These are phyloP conservation scores for Mareca strepera DNA, from an alignment of 2,797 vertebrate genomes.

Conservation along the genomic window DNA sequence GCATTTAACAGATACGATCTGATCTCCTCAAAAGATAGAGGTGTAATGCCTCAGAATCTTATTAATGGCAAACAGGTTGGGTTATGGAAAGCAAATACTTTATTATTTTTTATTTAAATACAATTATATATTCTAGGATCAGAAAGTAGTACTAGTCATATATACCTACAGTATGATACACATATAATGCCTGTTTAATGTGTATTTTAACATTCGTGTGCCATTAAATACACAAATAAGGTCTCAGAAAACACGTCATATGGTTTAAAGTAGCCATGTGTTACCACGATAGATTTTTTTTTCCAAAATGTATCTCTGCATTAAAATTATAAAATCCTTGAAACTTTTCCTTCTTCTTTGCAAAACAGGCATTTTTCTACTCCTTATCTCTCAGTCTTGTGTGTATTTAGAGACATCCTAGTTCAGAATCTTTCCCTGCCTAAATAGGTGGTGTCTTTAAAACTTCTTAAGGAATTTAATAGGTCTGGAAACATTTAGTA, in stretches of 20 bases:
- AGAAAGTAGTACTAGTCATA: background rate
- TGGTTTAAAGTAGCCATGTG: background rate
- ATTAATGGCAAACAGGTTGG: background rate
- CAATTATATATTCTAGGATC: background rate
- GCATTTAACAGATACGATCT: background rate
- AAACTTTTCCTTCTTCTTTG: background rate
- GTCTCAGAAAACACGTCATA: background rate
- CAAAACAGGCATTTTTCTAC: background rate
- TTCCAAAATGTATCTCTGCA: background rate
- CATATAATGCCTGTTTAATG: background rate
- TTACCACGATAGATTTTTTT: background rate
- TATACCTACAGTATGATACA: background rate
- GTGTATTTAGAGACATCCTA: background rate
- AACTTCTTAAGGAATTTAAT: conserved; percentile 42
- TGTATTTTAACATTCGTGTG: background rate
- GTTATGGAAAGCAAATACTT: background rate
- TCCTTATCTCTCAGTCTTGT: background rate
- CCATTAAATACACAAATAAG: background rate
- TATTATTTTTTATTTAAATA: background rate
- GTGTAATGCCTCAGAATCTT: background rate
- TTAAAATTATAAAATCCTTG: background rate
- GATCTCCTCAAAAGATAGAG: background rate
- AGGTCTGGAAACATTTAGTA: conserved; percentile 44
- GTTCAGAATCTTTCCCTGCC: background rate
- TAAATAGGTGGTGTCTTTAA: background rate